phyloP scores from a whole-genome alignment of 1,140 invertebrate species.

The Scaptomyza hsui region DNA sequence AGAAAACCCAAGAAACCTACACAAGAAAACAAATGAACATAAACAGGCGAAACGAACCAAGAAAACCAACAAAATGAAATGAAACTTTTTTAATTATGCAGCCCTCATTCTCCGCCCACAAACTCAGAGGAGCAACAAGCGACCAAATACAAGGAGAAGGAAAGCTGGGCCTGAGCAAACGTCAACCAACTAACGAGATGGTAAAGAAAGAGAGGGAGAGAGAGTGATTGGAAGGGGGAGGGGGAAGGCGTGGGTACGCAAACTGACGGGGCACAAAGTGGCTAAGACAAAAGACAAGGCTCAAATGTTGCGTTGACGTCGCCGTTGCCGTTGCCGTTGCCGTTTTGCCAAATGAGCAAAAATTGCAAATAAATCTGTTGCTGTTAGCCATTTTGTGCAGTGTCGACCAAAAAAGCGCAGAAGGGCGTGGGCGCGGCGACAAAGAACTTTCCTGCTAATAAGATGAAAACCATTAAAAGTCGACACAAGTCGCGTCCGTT shows the following conservation, averaged over 20 bases:
- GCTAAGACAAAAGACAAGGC: slow-evolving; percentile 77
- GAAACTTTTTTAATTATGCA: slow-evolving; percentile 84
- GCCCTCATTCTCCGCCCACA: slow-evolving; percentile 47
- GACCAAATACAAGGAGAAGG: slow-evolving; percentile 9
- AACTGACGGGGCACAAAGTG: slow-evolving; percentile 54
- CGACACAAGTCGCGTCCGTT: slow-evolving; percentile 75
- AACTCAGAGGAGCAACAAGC: slow-evolving; percentile 37
- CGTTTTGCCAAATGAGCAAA: slow-evolving; percentile 71
- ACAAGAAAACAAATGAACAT: slow-evolving; percentile 82
- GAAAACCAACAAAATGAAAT: slow-evolving; percentile 84
- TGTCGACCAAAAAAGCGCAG: slow-evolving; percentile 15
- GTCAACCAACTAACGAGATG: slow-evolving; percentile 50
- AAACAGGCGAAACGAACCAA: slow-evolving; percentile 81
- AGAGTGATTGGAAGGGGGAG: neutral
- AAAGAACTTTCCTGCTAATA: slow-evolving; percentile 83
- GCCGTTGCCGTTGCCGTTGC: neutral
- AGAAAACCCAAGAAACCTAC: slow-evolving; percentile 73
- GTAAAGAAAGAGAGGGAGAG: slow-evolving; percentile 2
- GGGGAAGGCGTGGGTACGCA: neutral
- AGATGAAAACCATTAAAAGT: slow-evolving; percentile 80
- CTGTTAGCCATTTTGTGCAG: slow-evolving; percentile 67
- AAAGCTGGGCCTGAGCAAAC: slow-evolving; percentile 27
- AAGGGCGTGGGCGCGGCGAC: slow-evolving; percentile 55
- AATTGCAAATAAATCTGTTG: slow-evolving; percentile 83
- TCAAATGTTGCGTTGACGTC: slow-evolving; percentile 32